Evolutionary conservation across 2,797 vertebrate species (phyloP).

Genomic region (Natrix natrix): DNA sequence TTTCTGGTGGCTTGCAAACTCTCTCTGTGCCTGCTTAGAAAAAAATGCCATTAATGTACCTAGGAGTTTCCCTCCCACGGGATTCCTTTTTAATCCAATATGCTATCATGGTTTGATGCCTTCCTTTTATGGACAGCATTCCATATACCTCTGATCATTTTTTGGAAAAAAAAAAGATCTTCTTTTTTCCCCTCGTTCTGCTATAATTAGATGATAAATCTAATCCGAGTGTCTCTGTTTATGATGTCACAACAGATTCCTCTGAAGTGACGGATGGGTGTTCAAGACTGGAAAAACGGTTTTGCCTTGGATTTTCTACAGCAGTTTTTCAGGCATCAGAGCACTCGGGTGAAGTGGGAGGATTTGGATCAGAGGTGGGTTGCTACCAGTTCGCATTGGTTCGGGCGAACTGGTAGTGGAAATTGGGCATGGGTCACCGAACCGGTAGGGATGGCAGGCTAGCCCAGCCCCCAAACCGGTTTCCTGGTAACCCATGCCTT

Average conservation of each 20-base stretch:
- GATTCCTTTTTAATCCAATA: neutral
- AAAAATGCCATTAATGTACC: neutral
- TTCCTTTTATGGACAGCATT: conserved; percentile 34
- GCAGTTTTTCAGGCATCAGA: neutral
- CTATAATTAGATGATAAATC: conserved; percentile 42
- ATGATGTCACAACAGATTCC: conserved; percentile 18
- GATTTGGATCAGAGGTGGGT: too few relatives aligned
- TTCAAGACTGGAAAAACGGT: conserved; percentile 6
- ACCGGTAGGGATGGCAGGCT: too few relatives aligned
- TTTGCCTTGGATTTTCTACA: neutral
- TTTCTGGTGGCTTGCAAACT: neutral
- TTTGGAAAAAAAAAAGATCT: neutral
- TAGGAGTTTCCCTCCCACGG: neutral
- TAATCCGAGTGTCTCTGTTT: conserved; percentile 15
- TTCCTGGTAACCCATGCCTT: too few relatives aligned
- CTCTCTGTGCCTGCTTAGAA: neutral
- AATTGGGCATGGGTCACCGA: too few relatives aligned
- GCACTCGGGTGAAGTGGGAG: too few relatives aligned
- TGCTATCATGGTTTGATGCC: neutral
- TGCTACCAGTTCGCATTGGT: too few relatives aligned
- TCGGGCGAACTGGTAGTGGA: too few relatives aligned
- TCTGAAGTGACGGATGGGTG: conserved; percentile 1
- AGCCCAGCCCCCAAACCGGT: too few relatives aligned
- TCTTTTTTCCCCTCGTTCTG: neutral
- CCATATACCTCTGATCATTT: conserved; percentile 26